phyloP scores from a whole-genome alignment of 2,888 invertebrate genomes.

The Zygogramma bicolorata region DNA sequence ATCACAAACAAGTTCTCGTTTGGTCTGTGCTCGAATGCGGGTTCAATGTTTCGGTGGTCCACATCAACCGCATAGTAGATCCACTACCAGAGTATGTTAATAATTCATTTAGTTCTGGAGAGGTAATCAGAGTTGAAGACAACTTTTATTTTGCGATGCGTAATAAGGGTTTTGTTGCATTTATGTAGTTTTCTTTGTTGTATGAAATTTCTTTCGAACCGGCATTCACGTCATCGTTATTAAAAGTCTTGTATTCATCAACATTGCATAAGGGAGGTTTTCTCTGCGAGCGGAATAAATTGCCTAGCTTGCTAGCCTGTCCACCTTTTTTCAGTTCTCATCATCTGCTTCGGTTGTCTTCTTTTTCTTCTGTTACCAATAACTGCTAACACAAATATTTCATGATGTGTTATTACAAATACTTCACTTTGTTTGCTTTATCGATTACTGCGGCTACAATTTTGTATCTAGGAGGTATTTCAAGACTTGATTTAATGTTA shows the following conservation, averaged over 20 bases:
- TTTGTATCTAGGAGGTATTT: conserved; percentile 43
- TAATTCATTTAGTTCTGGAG: conserved; percentile 53
- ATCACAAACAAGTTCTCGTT: conserved; percentile 6
- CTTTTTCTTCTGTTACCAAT: conserved; percentile 32
- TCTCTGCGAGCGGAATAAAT: conserved; percentile 52
- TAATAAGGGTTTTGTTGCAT: conserved; percentile 56
- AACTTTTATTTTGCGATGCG: conserved; percentile 54
- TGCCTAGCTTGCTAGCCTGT: conserved; percentile 46
- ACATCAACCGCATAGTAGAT: conserved; percentile 25
- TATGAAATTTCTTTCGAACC: conserved; percentile 49
- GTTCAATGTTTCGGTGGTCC: conserved; percentile 16
- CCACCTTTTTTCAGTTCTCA: conserved; percentile 27
- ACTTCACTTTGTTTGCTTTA: conserved; percentile 41
- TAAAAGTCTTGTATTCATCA: conserved; percentile 47
- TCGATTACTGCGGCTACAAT: conserved; percentile 44
- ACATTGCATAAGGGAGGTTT: conserved; percentile 51
- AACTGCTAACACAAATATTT: conserved; percentile 35
- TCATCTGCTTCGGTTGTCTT: conserved; percentile 21
- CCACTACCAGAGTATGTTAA: conserved; percentile 48
- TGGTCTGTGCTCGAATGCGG: not conserved
- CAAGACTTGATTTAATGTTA: conserved; percentile 45
- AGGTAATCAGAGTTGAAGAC: conserved; percentile 53
- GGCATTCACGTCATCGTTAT: conserved; percentile 56
- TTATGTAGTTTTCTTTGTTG: conserved; percentile 40
- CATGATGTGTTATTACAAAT: conserved; percentile 39